Conservation (phyloP, 2,888 invertebrate genomes). For the Drosophila eohydei region DNA sequence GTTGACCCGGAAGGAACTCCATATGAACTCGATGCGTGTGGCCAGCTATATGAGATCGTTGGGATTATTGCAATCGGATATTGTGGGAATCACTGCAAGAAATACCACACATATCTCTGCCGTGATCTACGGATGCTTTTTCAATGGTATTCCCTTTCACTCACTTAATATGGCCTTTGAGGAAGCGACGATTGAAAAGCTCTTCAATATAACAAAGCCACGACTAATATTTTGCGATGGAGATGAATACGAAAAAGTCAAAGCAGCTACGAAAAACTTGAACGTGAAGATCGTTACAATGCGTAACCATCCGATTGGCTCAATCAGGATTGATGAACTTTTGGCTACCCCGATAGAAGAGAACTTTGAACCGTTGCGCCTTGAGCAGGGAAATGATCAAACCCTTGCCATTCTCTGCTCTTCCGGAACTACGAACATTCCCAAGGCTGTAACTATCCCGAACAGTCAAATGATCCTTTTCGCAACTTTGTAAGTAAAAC, state of each 20-base stretch:
- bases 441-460: slow-evolving; percentile 74
- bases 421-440: slow-evolving; percentile 81
- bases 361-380: slow-evolving; percentile 55
- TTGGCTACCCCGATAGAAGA: slow-evolving; percentile 36
- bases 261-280: slow-evolving; percentile 29
- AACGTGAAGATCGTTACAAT: slow-evolving; percentile 59
- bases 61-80: slow-evolving; percentile 64
- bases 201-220: slow-evolving; percentile 67
- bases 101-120: slow-evolving; percentile 72
- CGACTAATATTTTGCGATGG: slow-evolving; percentile 69
- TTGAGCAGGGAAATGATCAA: slow-evolving; percentile 72
- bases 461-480: slow-evolving; percentile 52
- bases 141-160: slow-evolving; percentile 73
- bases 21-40: slow-evolving; percentile 60
- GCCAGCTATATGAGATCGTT: slow-evolving; percentile 60
- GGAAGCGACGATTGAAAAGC: slow-evolving; percentile 45
- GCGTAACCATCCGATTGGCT: slow-evolving; percentile 53
- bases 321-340: slow-evolving; percentile 46
- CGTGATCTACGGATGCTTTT: slow-evolving; percentile 70
- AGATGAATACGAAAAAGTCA: slow-evolving; percentile 59
- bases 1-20: slow-evolving; percentile 55
- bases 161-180: slow-evolving; percentile 59
- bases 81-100: slow-evolving; percentile 72
- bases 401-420: slow-evolving; percentile 79
- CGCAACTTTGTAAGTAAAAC: slow-evolving; percentile 25